Evolutionary conservation across 2,797 vertebrate species (phyloP).

Genomic region (Tokudaia muenninki): DNA sequence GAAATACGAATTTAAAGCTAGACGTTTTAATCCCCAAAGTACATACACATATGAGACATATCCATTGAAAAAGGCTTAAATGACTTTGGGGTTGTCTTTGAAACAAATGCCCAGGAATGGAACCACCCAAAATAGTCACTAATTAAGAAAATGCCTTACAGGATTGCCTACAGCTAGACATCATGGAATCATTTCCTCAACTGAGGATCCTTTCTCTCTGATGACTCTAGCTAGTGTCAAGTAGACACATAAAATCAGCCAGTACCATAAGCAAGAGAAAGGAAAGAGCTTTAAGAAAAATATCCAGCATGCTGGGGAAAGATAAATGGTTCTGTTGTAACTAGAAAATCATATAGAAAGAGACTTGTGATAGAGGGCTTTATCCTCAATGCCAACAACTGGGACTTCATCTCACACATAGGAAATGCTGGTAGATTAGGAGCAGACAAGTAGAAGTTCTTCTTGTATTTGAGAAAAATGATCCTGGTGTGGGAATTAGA

Average conservation of each 20-base stretch:
- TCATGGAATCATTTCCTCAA: neutral
- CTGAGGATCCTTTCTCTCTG: neutral
- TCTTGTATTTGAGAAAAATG: constrained; percentile 50
- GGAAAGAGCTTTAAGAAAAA: constrained; percentile 19
- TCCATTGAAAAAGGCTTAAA: constrained; percentile 3
- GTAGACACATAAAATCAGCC: neutral
- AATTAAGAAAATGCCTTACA: neutral
- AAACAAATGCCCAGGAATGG: neutral
- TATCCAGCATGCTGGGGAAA: neutral
- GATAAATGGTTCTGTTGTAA: neutral
- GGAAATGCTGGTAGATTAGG: neutral
- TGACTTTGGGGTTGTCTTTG: constrained; percentile 46
- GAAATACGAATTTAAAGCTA: neutral
- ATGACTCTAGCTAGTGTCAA: neutral
- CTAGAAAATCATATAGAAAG: neutral
- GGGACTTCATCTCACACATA: neutral
- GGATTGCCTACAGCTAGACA: neutral
- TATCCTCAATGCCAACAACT: neutral
- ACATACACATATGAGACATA: neutral
- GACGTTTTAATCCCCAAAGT: neutral
- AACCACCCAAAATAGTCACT: neutral
- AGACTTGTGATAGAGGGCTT: neutral
- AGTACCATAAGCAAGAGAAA: neutral
- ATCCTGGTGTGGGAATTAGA: constrained; percentile 12
- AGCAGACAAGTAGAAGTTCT: neutral